phyloP scores from a whole-genome alignment of 2,113 vertebrate genomes.

The Apteryx owenii region DNA sequence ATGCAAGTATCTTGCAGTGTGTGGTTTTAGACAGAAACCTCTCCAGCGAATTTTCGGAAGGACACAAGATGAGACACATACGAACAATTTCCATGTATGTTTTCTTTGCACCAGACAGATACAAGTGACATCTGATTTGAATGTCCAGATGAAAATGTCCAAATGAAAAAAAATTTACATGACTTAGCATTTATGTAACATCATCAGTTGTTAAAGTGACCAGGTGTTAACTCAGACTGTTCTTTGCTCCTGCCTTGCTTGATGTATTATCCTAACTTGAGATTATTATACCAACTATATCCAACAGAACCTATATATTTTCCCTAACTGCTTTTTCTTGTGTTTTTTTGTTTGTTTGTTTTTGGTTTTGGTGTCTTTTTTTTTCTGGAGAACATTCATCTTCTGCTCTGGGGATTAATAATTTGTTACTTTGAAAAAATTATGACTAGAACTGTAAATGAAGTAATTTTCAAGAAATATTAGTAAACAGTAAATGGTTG shows the following conservation, averaged over 20 bases:
- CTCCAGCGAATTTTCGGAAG: not conserved
- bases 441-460: not conserved
- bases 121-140: not conserved
- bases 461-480: not conserved
- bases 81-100: not conserved
- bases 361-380: not conserved
- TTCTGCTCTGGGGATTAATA: not conserved
- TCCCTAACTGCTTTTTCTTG: not conserved
- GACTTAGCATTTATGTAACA: not conserved
- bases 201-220: not conserved
- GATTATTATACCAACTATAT: not conserved
- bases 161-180: not conserved
- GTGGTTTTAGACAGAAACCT: not conserved
- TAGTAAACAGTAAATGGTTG: not conserved
- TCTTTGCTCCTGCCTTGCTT: not conserved
- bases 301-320: not conserved
- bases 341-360: not conserved
- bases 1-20: not conserved
- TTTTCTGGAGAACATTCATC: not conserved
- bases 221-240: not conserved
- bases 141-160: not conserved
- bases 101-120: not conserved
- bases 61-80: not conserved
- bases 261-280: not conserved
- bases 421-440: not conserved